These are phyloP conservation scores for Echeneis naucrates DNA, from an alignment of 2,797 vertebrate species.

Conservation along the genomic window DNA sequence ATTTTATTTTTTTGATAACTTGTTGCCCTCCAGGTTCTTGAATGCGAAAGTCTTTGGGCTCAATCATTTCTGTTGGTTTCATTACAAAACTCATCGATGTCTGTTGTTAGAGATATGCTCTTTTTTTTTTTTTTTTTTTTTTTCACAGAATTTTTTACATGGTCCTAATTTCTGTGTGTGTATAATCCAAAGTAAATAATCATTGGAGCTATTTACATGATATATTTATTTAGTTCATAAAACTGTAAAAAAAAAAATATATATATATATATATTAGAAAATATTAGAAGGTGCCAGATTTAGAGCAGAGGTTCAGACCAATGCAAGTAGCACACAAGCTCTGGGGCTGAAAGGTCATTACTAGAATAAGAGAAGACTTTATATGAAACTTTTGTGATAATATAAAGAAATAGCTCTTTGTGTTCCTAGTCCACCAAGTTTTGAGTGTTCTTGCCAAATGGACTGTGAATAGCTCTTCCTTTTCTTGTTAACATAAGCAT, in stretches of 20 bases:
- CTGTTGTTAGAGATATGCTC: no score
- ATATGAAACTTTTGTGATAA: background rate
- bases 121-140: no score
- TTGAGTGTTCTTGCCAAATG: background rate
- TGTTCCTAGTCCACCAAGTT: background rate
- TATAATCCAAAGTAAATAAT: background rate
- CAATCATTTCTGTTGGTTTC: background rate
- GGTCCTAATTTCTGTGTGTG: background rate
- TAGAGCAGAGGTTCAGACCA: background rate
- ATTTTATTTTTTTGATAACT: background rate
- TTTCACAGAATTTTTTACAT: no score
- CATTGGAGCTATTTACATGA: background rate
- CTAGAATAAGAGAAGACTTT: no score
- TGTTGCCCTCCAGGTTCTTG: background rate
- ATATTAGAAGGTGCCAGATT: background rate
- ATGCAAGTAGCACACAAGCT: background rate
- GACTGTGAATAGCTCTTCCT: conserved; percentile 25
- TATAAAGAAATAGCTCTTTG: background rate
- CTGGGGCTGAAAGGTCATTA: no score
- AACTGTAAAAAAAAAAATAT: background rate
- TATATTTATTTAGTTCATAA: background rate
- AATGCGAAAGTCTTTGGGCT: background rate
- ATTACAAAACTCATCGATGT: background rate
- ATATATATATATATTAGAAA: no score
- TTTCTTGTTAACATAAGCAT: background rate